Percentiles rank a stretch among this genome's conserved stretches.
These are phyloP conservation scores for Julus scandinavius DNA, from an alignment of 2,888 invertebrate genomes.

Conservation along the genomic window DNA sequence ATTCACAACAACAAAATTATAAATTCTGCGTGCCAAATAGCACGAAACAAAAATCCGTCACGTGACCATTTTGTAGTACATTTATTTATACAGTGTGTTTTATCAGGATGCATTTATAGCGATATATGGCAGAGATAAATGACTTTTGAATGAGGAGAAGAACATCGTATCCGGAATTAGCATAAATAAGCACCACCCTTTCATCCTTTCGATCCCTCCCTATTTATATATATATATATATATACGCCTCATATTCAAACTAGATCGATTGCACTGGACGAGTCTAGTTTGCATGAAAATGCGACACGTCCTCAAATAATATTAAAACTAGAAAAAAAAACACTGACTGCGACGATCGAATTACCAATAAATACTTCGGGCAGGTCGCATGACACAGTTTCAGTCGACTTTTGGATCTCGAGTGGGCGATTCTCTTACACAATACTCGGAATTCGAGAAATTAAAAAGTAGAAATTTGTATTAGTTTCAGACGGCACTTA, in stretches of 20 bases:
- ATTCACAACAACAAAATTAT: too few species aligned
- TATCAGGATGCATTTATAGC: too few species aligned
- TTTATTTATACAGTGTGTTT: too few species aligned
- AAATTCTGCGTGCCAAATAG: too few species aligned
- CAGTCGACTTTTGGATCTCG: not conserved
- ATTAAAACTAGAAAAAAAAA: not conserved
- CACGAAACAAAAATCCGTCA: too few species aligned
- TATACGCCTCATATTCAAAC: not conserved
- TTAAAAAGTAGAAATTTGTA: not conserved
- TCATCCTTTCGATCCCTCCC: not conserved
- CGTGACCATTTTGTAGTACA: too few species aligned
- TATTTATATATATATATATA: too few species aligned
- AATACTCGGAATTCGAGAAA: not conserved
- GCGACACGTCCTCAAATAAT: not conserved
- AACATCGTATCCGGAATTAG: slow-evolving; percentile 5
- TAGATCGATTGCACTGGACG: not conserved
- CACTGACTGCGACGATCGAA: not conserved
- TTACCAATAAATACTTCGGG: slow-evolving; percentile 12
- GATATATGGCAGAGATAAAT: not conserved
- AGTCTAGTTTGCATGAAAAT: not conserved
- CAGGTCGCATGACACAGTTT: slow-evolving; percentile 11
- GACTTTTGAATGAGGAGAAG: not conserved
- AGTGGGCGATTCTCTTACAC: not conserved
- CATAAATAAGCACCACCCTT: not conserved
- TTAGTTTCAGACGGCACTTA: too few species aligned